Evolutionary conservation across 2,797 vertebrate species (phyloP).

Genomic region (Ceryle rudis): DNA sequence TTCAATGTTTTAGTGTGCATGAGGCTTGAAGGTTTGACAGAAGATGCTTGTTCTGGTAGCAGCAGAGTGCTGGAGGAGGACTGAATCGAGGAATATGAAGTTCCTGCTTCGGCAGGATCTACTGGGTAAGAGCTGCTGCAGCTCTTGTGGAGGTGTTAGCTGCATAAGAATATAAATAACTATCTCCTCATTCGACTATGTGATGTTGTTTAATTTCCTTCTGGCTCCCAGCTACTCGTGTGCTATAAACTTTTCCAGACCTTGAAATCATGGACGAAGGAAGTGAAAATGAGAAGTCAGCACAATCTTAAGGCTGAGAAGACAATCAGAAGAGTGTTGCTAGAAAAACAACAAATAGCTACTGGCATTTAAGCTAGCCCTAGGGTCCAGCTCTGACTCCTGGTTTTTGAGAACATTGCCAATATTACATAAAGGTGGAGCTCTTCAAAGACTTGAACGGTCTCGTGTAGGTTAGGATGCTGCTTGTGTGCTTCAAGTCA

Average conservation of each 20-base stretch:
- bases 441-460: background rate
- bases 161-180: background rate
- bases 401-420: background rate
- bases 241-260: background rate
- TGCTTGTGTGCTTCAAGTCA: background rate
- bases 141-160: background rate
- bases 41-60: background rate
- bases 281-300: background rate
- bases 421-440: background rate
- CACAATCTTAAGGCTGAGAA: background rate
- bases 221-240: fast-evolving
- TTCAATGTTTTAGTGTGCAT: background rate
- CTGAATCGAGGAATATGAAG: background rate
- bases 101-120: background rate
- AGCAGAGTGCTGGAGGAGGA: background rate
- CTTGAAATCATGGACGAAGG: background rate
- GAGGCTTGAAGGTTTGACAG: background rate
- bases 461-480: background rate
- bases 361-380: background rate
- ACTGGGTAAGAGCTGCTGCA: background rate
- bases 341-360: background rate
- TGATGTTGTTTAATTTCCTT: background rate
- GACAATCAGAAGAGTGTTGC: background rate
- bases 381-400: background rate
- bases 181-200: fast-evolving